phyloP scores from a whole-genome alignment of 2,797 vertebrate genomes.

The Anomalospiza imberbis region DNA sequence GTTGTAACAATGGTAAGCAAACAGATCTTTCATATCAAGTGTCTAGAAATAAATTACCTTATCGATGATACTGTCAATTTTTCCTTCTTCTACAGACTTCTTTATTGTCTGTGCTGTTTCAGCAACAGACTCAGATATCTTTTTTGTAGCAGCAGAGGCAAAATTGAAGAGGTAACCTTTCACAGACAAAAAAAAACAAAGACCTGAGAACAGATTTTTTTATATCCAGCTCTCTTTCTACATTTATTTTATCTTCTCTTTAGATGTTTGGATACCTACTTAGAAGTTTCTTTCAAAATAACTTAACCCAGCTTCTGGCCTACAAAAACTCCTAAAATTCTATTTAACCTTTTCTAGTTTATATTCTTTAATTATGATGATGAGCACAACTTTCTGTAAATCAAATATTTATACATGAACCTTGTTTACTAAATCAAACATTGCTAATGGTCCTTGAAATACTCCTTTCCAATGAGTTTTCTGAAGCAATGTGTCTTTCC shows the following conservation, averaged over 20 bases:
- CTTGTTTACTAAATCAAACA: background rate
- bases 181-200: slow-evolving; percentile 33
- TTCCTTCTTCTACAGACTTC: slow-evolving; percentile 95
- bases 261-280: background rate
- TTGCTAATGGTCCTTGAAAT: background rate
- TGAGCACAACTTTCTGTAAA: background rate
- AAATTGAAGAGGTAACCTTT: slow-evolving; percentile 91
- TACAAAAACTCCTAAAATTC: background rate
- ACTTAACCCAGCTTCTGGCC: background rate
- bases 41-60: slow-evolving; percentile 76
- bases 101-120: slow-evolving; percentile 95
- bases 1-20: background rate
- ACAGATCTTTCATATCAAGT: background rate
- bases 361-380: background rate
- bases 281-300: background rate
- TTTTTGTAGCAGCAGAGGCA: slow-evolving; percentile 91
- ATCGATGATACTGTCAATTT: slow-evolving; percentile 93
- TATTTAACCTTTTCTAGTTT: background rate
- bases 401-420: background rate
- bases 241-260: background rate
- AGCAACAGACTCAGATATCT: slow-evolving; percentile 89
- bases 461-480: background rate
- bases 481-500: background rate
- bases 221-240: background rate
- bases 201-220: background rate